A percentile compares a stretch with the other conserved stretches of the same genome.
phyloP scores from a whole-genome alignment of 1,140 invertebrate species.

The Drosophila leontia region DNA sequence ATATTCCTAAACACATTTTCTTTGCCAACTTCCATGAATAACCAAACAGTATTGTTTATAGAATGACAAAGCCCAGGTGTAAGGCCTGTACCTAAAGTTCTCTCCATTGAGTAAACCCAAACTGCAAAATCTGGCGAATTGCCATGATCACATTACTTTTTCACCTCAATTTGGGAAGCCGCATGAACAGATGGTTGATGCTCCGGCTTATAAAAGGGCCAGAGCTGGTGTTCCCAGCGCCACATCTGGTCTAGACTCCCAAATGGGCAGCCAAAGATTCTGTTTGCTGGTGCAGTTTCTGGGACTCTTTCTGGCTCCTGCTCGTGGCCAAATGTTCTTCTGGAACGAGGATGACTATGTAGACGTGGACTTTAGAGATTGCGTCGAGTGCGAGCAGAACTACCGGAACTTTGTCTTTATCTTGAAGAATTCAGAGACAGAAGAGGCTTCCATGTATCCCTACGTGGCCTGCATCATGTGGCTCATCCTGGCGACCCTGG shows the following conservation, averaged over 20 bases:
- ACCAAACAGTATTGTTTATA: neutral
- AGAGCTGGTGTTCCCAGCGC: neutral
- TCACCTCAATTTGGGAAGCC: neutral
- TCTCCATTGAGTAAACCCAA: neutral
- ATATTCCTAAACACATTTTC: neutral
- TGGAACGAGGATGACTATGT: constrained; percentile 59
- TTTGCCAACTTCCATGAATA: neutral
- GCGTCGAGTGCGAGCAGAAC: constrained; percentile 46
- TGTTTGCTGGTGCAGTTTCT: constrained; percentile 32
- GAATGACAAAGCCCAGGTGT: neutral
- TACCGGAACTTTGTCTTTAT: constrained; percentile 61
- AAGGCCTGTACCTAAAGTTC: neutral
- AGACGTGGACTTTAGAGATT: constrained; percentile 36
- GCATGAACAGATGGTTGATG: neutral
- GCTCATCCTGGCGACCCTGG: constrained; percentile 38
- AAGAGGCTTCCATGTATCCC: constrained; percentile 35
- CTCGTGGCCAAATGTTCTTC: constrained; percentile 10
- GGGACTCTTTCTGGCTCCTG: constrained; percentile 2
- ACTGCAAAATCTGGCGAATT: too few species aligned
- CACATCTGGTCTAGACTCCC: neutral
- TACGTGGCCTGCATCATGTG: constrained; percentile 53
- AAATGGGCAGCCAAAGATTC: constrained; percentile 8
- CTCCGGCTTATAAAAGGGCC: constrained; percentile 1
- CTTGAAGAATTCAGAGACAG: constrained; percentile 7
- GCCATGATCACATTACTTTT: neutral